A percentile compares a stretch with the other conserved stretches of the same genome.
Evolutionary conservation across 1,140 invertebrate species (phyloP).

Genomic region (Tetraneura akinire): DNA sequence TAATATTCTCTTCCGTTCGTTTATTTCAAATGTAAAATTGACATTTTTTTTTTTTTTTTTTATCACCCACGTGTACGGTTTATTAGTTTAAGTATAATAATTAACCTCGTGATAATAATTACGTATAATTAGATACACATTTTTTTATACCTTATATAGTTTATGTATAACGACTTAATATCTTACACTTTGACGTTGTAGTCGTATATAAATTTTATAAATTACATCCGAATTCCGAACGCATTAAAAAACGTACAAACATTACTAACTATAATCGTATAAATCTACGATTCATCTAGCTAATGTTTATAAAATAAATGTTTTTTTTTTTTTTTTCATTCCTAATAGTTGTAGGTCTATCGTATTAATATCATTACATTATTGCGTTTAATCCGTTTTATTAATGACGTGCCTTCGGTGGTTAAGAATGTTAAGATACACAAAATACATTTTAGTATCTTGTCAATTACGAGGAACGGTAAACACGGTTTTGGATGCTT

Average conservation of each 20-base stretch:
- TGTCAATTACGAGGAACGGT: not conserved
- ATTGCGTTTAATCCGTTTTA: not conserved
- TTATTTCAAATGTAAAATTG: no score
- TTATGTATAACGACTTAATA: no score
- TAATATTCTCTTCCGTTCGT: no score
- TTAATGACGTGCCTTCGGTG: constrained; percentile 3
- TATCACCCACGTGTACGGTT: no score
- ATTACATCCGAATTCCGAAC: not conserved
- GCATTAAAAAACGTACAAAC: not conserved
- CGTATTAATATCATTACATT: not conserved
- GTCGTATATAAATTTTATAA: no score
- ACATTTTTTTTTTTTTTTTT: no score
- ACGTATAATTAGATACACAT: no score
- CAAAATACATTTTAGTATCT: not conserved
- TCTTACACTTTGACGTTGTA: no score
- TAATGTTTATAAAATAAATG: not conserved
- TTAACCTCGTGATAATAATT: no score
- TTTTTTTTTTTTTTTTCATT: not conserved
- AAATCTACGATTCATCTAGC: not conserved
- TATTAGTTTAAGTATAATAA: no score
- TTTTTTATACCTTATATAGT: no score
- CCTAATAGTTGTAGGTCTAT: not conserved
- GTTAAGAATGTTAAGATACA: not conserved
- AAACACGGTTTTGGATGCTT: not conserved
- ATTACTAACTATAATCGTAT: not conserved